Conservation (phyloP, 2,797 vertebrate species). For the Trachops cirrhosus region DNA sequence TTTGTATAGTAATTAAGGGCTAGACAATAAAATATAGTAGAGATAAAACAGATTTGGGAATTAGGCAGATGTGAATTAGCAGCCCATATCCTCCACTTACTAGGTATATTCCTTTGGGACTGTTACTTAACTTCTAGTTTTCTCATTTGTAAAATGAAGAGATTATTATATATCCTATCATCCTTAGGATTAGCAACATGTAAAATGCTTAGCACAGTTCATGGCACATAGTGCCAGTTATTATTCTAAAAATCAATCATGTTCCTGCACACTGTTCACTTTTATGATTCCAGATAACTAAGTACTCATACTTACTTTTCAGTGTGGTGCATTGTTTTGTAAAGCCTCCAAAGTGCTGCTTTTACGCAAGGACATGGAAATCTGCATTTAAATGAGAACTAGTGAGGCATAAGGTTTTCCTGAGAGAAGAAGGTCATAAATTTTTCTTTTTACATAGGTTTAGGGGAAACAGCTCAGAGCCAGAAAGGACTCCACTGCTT, state of each 20-base stretch:
- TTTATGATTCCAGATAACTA: neutral
- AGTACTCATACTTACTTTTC: neutral
- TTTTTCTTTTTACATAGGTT: conserved; percentile 33
- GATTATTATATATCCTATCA: neutral
- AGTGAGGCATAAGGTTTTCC: neutral
- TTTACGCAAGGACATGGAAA: conserved; percentile 2
- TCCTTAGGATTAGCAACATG: neutral
- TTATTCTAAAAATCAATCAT: neutral
- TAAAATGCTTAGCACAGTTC: neutral
- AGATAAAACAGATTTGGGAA: neutral
- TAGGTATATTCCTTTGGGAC: neutral
- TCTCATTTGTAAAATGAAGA: neutral
- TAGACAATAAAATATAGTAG: neutral
- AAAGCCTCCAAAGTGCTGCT: conserved; percentile 19
- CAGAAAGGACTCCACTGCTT: neutral
- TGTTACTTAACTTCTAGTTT: neutral
- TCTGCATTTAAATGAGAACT: conserved; percentile 29
- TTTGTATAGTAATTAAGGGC: neutral
- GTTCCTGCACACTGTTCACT: neutral
- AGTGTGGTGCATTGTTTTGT: neutral
- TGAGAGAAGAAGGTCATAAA: neutral
- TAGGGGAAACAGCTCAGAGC: neutral
- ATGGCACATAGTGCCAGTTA: neutral
- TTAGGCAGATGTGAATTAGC: neutral
- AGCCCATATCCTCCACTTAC: neutral